Percentiles rank a stretch among this genome's conserved stretches.
phyloP scores from a whole-genome alignment of 2,113 vertebrate species.

The Cyanistes caeruleus region DNA sequence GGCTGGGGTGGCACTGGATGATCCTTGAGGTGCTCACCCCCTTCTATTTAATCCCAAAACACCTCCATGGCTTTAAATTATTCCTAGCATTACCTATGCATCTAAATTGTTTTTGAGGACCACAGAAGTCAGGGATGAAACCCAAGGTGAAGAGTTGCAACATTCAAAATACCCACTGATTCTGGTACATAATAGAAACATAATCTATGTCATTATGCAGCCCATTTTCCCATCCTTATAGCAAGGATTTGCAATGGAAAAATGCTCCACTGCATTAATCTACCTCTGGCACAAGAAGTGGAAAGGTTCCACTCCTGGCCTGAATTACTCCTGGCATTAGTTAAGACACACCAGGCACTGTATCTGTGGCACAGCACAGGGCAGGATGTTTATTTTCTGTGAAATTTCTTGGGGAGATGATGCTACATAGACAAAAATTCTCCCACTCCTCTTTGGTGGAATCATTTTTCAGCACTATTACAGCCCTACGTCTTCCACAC shows the following conservation, averaged over 20 bases:
- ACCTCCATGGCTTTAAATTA: background rate
- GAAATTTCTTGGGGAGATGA: background rate
- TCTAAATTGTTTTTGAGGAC: rapidly evolving
- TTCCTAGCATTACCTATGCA: background rate
- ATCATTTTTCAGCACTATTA: conserved; percentile 14
- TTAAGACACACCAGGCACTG: background rate
- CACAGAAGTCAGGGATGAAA: background rate
- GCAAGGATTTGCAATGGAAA: background rate
- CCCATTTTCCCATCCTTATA: background rate
- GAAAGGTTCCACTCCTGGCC: background rate
- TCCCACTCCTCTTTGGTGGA: background rate
- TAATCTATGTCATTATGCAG: background rate
- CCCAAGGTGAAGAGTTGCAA: background rate
- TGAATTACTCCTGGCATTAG: background rate
- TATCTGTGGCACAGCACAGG: background rate
- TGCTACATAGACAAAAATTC: conserved; percentile 24
- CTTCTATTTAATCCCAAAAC: background rate
- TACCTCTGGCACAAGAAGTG: background rate
- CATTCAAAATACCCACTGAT: background rate
- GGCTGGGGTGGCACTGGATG: rapidly evolving
- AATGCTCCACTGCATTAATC: conserved; percentile 10
- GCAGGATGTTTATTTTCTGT: background rate
- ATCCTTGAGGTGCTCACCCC: too few species aligned
- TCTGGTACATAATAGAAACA: background rate
- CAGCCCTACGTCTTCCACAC: background rate